Evolutionary conservation across 2,113 vertebrate species (phyloP).

Genomic region (Cephalopterus ornatus): DNA sequence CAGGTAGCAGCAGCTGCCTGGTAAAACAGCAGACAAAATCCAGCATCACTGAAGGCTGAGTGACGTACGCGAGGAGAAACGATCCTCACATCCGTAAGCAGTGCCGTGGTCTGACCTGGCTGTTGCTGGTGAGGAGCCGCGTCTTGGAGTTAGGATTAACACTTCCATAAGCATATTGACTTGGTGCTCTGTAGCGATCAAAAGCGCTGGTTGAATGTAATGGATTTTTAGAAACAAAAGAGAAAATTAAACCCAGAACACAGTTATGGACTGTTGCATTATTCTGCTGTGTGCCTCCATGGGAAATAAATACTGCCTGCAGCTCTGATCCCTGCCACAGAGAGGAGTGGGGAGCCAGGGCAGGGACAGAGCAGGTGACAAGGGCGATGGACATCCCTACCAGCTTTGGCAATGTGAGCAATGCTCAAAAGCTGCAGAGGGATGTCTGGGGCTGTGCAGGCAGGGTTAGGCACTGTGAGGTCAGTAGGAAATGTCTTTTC

Average conservation of each 20-base stretch:
- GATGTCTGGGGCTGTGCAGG: not conserved
- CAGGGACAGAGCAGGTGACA: not conserved
- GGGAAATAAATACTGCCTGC: not conserved
- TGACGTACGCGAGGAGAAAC: fast-evolving
- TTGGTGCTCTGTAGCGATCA: not conserved
- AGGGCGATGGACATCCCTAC: fast-evolving
- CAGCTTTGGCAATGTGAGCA: not conserved
- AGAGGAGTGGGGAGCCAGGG: not conserved
- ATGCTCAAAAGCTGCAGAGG: not conserved
- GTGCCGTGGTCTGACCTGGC: not conserved
- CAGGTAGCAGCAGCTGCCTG: not conserved
- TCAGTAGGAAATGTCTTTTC: not conserved
- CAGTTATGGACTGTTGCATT: not conserved
- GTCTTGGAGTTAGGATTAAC: not conserved
- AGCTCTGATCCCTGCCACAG: not conserved
- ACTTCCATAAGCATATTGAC: not conserved
- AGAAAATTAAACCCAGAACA: not conserved
- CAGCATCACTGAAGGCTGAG: fast-evolving
- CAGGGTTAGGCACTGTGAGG: not conserved
- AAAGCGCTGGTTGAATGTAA: not conserved
- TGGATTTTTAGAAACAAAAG: not conserved
- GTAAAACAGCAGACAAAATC: not conserved
- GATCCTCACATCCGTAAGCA: fast-evolving
- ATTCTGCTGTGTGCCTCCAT: not conserved
- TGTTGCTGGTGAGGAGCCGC: not conserved